Evolutionary conservation across 2,888 invertebrate genomes (phyloP).

Genomic region (Melipona bicolor): DNA sequence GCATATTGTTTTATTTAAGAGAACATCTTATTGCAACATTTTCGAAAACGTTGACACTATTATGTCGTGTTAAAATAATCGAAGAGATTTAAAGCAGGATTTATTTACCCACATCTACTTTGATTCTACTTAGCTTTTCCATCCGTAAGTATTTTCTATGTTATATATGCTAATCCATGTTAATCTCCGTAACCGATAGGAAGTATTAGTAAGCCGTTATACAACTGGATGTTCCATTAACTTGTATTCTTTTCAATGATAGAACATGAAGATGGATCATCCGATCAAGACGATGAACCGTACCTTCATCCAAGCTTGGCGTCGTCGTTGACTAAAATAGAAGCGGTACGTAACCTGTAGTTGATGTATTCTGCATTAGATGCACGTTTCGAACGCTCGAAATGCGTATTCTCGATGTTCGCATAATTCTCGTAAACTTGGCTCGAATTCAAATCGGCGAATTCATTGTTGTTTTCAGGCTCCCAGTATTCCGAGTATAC

Average conservation of each 20-base stretch:
- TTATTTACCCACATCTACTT: constrained; percentile 80
- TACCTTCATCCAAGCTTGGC: constrained; percentile 94
- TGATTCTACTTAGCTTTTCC: constrained; percentile 81
- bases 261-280: constrained; percentile 82
- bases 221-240: constrained; percentile 24
- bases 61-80: constrained; percentile 75
- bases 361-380: not conserved
- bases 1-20: constrained; percentile 73
- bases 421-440: not conserved
- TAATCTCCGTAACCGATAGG: constrained; percentile 55
- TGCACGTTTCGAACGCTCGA: not conserved
- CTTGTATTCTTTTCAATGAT: constrained; percentile 63
- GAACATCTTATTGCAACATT: constrained; percentile 69
- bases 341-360: constrained; percentile 85
- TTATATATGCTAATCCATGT: constrained; percentile 63
- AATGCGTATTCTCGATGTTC: not conserved
- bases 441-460: not conserved
- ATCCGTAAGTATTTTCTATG: constrained; percentile 77
- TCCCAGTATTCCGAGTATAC: constrained; percentile 88
- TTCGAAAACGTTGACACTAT: constrained; percentile 70
- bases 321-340: constrained; percentile 86
- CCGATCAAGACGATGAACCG: constrained; percentile 87
- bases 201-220: constrained; percentile 41
- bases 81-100: constrained; percentile 78
- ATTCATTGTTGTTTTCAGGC: constrained; percentile 81